Conservation (phyloP, 2,888 invertebrate genomes). For the Carpatolechia fugitivella region DNA sequence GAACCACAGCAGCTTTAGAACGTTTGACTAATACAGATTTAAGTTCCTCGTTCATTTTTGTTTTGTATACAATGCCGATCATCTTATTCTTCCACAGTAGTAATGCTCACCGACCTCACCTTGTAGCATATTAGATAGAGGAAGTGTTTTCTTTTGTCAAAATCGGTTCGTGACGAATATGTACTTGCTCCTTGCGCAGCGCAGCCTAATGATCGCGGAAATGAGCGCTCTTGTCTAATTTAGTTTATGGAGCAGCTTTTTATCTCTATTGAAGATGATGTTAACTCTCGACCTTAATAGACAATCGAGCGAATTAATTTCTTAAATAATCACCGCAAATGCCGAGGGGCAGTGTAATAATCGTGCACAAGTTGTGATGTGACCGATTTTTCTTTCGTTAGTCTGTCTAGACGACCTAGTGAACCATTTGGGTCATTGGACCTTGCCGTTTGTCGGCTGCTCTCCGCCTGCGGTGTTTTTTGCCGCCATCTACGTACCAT, state of each 20-base stretch:
- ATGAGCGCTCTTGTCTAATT: slow-evolving; percentile 5
- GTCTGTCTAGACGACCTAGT: slow-evolving; percentile 61
- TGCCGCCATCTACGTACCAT: slow-evolving; percentile 55
- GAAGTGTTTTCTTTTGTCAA: slow-evolving; percentile 27
- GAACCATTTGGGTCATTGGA: slow-evolving; percentile 77
- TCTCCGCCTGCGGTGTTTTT: slow-evolving; percentile 60
- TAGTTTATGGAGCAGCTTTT: slow-evolving; percentile 6
- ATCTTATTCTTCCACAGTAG: slow-evolving; percentile 23
- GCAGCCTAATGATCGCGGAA: slow-evolving; percentile 22
- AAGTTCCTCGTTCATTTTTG: slow-evolving; percentile 34
- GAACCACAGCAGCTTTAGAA: slow-evolving; percentile 36
- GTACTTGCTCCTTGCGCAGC: slow-evolving; percentile 23
- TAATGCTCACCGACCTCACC: slow-evolving; percentile 28
- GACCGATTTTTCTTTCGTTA: slow-evolving; percentile 71
- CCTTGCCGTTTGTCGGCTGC: slow-evolving; percentile 67
- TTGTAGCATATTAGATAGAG: slow-evolving; percentile 16
- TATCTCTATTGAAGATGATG: not conserved
- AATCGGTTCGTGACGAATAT: slow-evolving; percentile 27
- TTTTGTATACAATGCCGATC: slow-evolving; percentile 20
- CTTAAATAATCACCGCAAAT: slow-evolving; percentile 9
- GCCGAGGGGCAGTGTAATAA: slow-evolving; percentile 18
- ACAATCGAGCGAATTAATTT: slow-evolving; percentile 12
- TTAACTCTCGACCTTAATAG: slow-evolving; percentile 12
- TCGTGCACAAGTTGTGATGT: slow-evolving; percentile 36
- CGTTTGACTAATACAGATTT: slow-evolving; percentile 31